Evolutionary conservation across 2,113 vertebrate genomes (phyloP).

Genomic region (Gadus macrocephalus): DNA sequence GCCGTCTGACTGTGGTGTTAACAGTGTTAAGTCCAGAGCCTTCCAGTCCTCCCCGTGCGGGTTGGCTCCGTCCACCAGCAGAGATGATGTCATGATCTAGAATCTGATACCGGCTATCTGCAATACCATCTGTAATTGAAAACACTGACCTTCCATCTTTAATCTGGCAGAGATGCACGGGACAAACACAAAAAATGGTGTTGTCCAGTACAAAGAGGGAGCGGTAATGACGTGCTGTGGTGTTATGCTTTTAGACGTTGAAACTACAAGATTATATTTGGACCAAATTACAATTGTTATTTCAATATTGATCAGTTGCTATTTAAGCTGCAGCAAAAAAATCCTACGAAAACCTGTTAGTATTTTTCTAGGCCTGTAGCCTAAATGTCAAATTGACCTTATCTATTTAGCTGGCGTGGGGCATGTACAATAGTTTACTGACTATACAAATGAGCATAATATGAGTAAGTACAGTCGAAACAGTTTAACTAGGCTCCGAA

Average conservation of each 20-base stretch:
- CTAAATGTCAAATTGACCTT: too few species aligned
- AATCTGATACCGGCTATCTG: conserved; percentile 62
- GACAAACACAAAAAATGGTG: conserved; percentile 53
- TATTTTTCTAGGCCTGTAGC: too few species aligned
- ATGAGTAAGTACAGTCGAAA: too few species aligned
- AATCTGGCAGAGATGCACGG: conserved; percentile 45
- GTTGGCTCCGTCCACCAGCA: conserved; percentile 50
- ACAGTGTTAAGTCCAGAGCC: conserved; percentile 14
- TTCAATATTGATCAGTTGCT: too few species aligned
- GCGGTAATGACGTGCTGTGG: conserved; percentile 30
- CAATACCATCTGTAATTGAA: conserved; percentile 71
- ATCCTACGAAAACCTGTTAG: too few species aligned
- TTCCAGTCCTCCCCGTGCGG: conserved; percentile 16
- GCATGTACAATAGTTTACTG: too few species aligned
- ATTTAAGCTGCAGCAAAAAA: too few species aligned
- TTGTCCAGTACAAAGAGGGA: conserved; percentile 33
- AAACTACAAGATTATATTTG: too few species aligned
- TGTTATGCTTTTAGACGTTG: background rate
- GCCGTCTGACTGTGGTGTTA: conserved; percentile 17
- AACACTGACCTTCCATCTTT: conserved; percentile 64
- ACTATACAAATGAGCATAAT: too few species aligned
- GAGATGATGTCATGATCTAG: conserved; percentile 53
- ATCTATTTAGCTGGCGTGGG: too few species aligned
- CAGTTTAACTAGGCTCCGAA: too few species aligned
- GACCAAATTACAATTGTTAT: too few species aligned